phyloP scores from a whole-genome alignment of 2,113 vertebrate genomes.

The Albula goreensis region DNA sequence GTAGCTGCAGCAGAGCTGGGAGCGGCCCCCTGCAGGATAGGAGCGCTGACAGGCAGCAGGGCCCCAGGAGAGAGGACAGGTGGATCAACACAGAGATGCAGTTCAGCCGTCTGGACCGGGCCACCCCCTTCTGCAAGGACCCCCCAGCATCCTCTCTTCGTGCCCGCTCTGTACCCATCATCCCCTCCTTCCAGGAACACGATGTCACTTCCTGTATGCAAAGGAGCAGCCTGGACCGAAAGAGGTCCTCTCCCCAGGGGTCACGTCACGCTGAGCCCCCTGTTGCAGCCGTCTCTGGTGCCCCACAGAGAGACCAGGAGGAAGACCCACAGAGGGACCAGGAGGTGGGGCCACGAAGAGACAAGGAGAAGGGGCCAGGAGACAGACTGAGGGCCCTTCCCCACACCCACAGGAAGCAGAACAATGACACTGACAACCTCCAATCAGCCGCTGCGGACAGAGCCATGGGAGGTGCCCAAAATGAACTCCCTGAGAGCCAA shows the following conservation, averaged over 20 bases:
- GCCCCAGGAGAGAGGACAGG: conserved; percentile 18
- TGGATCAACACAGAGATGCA: conserved; percentile 65
- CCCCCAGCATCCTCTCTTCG: conserved; percentile 58
- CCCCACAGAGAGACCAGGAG: not conserved
- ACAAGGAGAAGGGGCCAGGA: conserved; percentile 64
- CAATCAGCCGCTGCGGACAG: conserved; percentile 1
- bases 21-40: conserved; percentile 7
- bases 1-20: not conserved
- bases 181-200: conserved; percentile 73
- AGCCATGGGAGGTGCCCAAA: conserved; percentile 18
- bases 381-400: conserved; percentile 76
- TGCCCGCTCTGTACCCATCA: conserved; percentile 72
- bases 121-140: conserved; percentile 29
- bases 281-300: not conserved
- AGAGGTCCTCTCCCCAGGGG: not conserved
- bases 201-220: conserved; percentile 73
- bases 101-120: conserved; percentile 66
- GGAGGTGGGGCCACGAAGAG: conserved; percentile 45
- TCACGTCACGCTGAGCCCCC: not conserved
- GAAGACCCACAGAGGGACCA: not conserved
- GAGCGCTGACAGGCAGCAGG: conserved; percentile 25
- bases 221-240: conserved; percentile 64
- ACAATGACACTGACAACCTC: conserved; percentile 59
- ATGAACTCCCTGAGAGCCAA: not conserved
- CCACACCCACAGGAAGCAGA: conserved; percentile 63